Evolutionary conservation across 2,797 vertebrate species (phyloP), one percentile per base, ranked within the genome.

Genomic region (Enteromius anoplus): DNA sequence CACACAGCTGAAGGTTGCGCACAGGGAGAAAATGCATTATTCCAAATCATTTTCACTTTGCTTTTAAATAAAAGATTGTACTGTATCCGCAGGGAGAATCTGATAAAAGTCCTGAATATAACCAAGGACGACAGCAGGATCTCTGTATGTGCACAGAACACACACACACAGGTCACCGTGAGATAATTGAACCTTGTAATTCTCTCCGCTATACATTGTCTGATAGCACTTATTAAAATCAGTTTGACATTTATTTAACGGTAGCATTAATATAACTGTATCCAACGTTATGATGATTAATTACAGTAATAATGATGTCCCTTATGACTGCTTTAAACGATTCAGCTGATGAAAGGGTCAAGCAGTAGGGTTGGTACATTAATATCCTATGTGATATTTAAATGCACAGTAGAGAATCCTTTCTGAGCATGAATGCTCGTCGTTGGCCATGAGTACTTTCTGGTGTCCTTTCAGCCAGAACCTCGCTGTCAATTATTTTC

Each of bases 1-100:
- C 26, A 62, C 55, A 66, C 71, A 75, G 58, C 58, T 40, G n/a
- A 58, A 17, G 69, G 29, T 69, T 29, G 15, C 40, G 47, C 40
- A 34, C n/a, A 19, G 23, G 58, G 47, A 37, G 23, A 58, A 64
- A 32, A 37, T 0, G 5, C 29, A 70, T 75, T 75, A 85, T 75
- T 85, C 71, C 45, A 82, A 37, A 65, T 77, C 34, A 80, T 82
- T 80, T 78, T 29, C 42, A 29, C 51, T 83, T 85, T 34, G n/a
- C 26, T 62, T 66, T 75, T 49, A 82, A 84, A 82, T 37, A 5
- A 69, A 47, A 29, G 9, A 70, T 26, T 68, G n/a, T 29, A 19
- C 10, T n/a, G 72, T 21, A 40, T 75, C 51, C 40, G 51, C 5
- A 58, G 37, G 12, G 12, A 58, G 19, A 37, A 6, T 14, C 6